A percentile compares a stretch with the other conserved stretches of the same genome.
Conservation (phyloP, 2,797 vertebrate genomes). For the Emys orbicularis region DNA sequence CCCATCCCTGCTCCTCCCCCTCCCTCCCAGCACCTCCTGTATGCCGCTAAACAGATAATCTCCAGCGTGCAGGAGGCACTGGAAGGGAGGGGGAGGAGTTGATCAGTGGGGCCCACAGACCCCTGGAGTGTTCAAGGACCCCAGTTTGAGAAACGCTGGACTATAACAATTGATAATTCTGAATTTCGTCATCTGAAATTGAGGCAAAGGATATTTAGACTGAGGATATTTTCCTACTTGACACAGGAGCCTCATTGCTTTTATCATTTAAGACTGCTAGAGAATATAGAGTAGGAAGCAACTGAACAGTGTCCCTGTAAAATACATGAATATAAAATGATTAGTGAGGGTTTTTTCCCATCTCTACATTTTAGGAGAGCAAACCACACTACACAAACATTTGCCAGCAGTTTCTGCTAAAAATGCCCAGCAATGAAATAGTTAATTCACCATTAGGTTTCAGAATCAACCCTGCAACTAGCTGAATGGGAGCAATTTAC, state of each 20-base stretch:
- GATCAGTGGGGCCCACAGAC: no score
- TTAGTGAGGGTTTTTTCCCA: background rate
- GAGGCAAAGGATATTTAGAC: no score
- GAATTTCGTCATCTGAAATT: no score
- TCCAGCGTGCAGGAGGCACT: no score
- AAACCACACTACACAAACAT: background rate
- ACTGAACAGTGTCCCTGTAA: background rate
- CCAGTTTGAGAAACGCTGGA: no score
- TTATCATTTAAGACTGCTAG: background rate
- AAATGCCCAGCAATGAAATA: background rate
- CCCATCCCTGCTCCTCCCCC: no score
- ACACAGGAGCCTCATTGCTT: background rate
- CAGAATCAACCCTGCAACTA: background rate
- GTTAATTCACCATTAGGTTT: background rate
- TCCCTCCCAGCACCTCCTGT: no score
- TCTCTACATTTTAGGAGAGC: background rate
- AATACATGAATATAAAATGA: background rate
- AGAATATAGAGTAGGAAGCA: background rate
- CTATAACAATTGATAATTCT: no score
- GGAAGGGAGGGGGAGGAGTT: no score
- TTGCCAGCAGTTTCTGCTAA: background rate
- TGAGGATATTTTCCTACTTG: background rate
- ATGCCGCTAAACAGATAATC: no score
- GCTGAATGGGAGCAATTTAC: rapidly evolving
- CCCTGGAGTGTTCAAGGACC: no score